Evolutionary conservation across 1,140 invertebrate genomes (phyloP).

Genomic region (Penaeus vannamei): DNA sequence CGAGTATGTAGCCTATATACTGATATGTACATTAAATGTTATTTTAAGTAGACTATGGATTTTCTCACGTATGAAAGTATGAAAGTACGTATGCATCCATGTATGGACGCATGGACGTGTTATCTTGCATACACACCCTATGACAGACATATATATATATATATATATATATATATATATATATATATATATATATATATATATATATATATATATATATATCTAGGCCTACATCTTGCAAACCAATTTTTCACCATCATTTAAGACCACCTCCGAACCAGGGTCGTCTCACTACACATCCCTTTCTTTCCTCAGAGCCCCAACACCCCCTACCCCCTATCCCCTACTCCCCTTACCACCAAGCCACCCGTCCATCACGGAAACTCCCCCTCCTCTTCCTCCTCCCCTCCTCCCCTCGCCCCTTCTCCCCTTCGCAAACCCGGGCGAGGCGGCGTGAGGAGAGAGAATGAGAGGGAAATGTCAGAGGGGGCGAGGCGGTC

Average conservation of each 20-base stretch:
- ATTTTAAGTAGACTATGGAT: background rate
- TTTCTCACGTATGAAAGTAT: background rate
- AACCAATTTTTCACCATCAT: too few relatives aligned
- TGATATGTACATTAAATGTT: background rate
- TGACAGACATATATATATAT: constrained; percentile 4
- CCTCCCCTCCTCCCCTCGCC: background rate
- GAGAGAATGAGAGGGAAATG: constrained; percentile 28
- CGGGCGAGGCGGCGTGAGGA: background rate
- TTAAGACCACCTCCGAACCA: too few relatives aligned
- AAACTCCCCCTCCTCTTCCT: background rate
- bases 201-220: constrained; percentile 30
- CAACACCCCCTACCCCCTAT: background rate
- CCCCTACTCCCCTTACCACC: background rate
- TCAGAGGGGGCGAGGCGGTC: background rate
- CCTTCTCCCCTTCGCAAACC: too few relatives aligned
- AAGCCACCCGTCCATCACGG: too few relatives aligned
- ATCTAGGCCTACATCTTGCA: too few relatives aligned
- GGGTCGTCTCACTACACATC: too few relatives aligned
- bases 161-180: constrained; percentile 47
- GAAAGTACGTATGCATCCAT: background rate
- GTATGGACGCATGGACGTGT: background rate
- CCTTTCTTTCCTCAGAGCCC: background rate
- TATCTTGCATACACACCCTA: too few relatives aligned
- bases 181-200: constrained; percentile 38
- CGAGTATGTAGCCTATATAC: background rate